Evolutionary conservation across 2,113 vertebrate genomes (phyloP).

Genomic region (Scophthalmus maximus): DNA sequence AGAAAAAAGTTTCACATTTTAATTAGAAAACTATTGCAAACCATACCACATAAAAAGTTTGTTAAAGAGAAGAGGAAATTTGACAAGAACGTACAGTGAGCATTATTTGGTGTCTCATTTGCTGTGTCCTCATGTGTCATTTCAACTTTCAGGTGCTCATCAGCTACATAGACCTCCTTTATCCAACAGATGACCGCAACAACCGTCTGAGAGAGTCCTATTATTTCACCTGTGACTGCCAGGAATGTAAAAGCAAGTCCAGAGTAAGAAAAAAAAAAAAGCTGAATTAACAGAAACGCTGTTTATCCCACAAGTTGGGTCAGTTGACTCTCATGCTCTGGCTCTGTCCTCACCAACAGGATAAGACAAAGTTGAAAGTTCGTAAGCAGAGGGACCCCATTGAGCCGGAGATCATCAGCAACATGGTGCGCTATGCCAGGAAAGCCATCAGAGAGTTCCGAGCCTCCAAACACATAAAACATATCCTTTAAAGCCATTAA

Average conservation of each 20-base stretch:
- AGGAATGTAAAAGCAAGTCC: slow-evolving; percentile 87
- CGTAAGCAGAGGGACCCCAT: slow-evolving; percentile 84
- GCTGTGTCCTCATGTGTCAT: neutral
- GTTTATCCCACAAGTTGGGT: neutral
- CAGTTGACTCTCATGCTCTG: neutral
- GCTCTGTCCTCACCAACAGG: slow-evolving; percentile 77
- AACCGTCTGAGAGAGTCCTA: slow-evolving; percentile 89
- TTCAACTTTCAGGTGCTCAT: slow-evolving; percentile 85
- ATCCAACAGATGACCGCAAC: slow-evolving; percentile 94
- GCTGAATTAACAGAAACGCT: neutral
- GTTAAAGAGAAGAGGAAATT: neutral
- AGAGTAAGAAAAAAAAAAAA: slow-evolving; percentile 80
- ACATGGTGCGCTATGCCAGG: slow-evolving; percentile 91
- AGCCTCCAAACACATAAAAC: slow-evolving; percentile 88
- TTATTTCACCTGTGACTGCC: slow-evolving; percentile 93
- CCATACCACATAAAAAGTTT: too few species aligned
- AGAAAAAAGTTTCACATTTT: too few species aligned
- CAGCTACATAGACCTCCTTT: slow-evolving; percentile 96
- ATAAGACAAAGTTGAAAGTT: slow-evolving; percentile 89
- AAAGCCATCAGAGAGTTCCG: slow-evolving; percentile 92
- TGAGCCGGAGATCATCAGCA: slow-evolving; percentile 80
- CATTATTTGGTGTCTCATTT: neutral
- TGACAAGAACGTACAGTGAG: neutral
- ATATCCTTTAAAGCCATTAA: slow-evolving; percentile 88
- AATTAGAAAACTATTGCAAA: too few species aligned